Percentiles rank a stretch among this genome's conserved stretches.
phyloP scores from a whole-genome alignment of 2,113 vertebrate species.

The Anguilla japonica region DNA sequence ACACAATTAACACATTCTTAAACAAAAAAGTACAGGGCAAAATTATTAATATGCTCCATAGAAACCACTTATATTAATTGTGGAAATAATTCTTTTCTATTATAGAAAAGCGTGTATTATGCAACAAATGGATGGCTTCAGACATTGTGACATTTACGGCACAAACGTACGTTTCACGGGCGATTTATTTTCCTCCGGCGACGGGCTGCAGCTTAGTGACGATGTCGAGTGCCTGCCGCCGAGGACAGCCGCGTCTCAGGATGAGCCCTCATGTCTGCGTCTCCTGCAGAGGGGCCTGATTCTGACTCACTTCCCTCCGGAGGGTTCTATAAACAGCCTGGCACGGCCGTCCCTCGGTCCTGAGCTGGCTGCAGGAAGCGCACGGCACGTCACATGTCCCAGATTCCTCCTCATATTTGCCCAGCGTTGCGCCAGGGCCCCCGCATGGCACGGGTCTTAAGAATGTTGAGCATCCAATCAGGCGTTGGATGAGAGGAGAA shows the following conservation, averaged over 20 bases:
- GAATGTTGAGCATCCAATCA: conserved; percentile 13
- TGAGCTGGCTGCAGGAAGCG: not conserved
- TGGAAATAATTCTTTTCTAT: not conserved
- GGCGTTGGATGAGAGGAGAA: not conserved
- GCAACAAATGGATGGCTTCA: not conserved
- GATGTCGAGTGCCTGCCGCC: not conserved
- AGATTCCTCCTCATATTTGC: not conserved
- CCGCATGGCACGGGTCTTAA: not conserved
- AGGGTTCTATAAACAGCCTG: conserved; percentile 32
- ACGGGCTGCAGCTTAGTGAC: not conserved
- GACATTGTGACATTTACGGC: not conserved
- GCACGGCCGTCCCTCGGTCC: conserved; percentile 1
- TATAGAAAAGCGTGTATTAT: not conserved
- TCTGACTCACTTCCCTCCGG: conserved; percentile 23
- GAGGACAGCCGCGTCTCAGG: not conserved
- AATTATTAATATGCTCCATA: not conserved
- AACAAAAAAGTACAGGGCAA: not conserved
- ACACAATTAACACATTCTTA: too few relatives aligned
- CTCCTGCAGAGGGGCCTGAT: not conserved
- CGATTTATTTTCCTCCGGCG: not conserved
- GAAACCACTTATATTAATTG: not conserved
- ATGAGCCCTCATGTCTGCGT: conserved; percentile 2
- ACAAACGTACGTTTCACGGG: not conserved
- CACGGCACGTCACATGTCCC: conserved; percentile 3
- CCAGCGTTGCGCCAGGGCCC: conserved; percentile 6